Evolutionary conservation across 1,140 invertebrate species (phyloP), one percentile per base, ranked within the genome.

Genomic region (Leguminivora glycinivorella): DNA sequence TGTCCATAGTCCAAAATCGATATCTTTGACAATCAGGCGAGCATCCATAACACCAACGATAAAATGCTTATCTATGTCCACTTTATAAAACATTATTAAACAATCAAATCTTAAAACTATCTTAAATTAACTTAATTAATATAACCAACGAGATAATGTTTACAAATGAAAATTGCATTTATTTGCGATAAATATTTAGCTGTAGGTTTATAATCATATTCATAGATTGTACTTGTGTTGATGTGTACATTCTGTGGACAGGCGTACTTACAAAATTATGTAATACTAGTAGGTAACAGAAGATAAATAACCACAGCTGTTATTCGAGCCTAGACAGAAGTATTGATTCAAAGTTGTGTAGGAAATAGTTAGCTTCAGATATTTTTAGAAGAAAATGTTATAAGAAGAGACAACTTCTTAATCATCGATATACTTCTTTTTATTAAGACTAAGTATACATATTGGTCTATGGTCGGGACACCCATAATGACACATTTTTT

Each of bases 91-190:
- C 1, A 31, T 17, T 52, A 31, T 29, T 29, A 19, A 71, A 71
- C 67, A 69, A 69, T 67, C 60, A 67, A 38, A 67, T 31, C 67
- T 69, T 71, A 74, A 69, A 72, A 67, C 26, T 66, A 74, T 72
- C 70, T 75, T 69, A 78, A 52, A 26, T 52, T 79, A 79, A 79
- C 9, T 26, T 60, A 67, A 56, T 40, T 17, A 70, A 70, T 83
- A 80, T 38, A 38, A 69, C 83, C 85, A 89, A 82, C 82, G 83
- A 89, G 87, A 89, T 89, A 75, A 73, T 56, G 81, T 79, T n/a
- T n/a, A n/a, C n/a, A 72, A 76, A 77, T 63, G 58, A 22, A 80
- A 76, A 82, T 87, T 85, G 81, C 85, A 87, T 85, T 83, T 52
- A 25, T 17, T 10, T 74, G 70, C 75, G 75, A 47, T 71, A 66